Conservation (phyloP, 2,113 vertebrate species). For the Periophthalmodon schlosseri region DNA sequence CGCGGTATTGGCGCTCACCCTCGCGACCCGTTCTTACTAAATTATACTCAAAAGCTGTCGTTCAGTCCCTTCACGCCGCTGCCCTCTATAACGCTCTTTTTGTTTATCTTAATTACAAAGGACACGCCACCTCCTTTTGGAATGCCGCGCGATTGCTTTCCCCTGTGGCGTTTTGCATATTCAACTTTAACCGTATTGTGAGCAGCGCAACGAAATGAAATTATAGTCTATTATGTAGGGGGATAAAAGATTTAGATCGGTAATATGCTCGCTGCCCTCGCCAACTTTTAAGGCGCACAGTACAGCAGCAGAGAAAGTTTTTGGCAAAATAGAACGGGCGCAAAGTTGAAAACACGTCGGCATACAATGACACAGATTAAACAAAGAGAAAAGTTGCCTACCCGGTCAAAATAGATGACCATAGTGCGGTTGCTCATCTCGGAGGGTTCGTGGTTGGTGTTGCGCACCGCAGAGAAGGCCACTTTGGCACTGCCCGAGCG, state of each 20-base stretch:
- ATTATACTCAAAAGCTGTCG: constrained; percentile 52
- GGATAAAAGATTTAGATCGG: not conserved
- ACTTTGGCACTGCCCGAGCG: constrained; percentile 94
- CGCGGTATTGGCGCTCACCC: constrained; percentile 32
- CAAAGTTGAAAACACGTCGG: not conserved
- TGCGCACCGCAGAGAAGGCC: constrained; percentile 93
- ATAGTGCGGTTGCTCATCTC: constrained; percentile 98
- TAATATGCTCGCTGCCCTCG: not conserved
- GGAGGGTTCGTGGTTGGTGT: constrained; percentile 98
- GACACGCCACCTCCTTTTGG: not conserved
- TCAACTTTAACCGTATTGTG: not conserved
- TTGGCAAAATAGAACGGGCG: not conserved
- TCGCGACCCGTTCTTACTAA: constrained; percentile 54
- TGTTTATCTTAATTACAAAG: not conserved
- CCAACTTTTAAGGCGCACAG: not conserved
- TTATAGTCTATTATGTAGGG: not conserved
- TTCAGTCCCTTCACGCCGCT: not conserved
- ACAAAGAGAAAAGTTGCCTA: constrained; percentile 48
- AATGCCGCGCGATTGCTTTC: not conserved
- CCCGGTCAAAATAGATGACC: constrained; percentile 97
- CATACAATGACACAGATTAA: not conserved
- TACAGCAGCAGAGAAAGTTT: not conserved
- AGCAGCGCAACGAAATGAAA: not conserved
- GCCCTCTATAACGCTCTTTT: not conserved
- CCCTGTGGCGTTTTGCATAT: too few relatives aligned